phyloP scores from a whole-genome alignment of 37 sponge, comb jelly and placozoan species.

The Aplysina aerophoba region DNA sequence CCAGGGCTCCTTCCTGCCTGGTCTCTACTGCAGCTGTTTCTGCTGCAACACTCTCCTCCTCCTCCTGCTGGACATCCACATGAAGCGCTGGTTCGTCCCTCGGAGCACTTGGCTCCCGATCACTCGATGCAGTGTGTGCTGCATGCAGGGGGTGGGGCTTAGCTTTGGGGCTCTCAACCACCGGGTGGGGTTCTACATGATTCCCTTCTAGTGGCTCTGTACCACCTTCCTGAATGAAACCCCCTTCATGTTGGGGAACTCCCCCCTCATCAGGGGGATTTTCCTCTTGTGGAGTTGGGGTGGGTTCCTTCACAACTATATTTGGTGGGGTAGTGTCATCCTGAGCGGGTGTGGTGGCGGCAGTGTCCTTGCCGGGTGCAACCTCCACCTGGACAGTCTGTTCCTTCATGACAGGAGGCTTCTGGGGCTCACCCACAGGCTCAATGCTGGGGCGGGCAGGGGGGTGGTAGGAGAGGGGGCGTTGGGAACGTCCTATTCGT shows the following conservation, averaged over 20 bases:
- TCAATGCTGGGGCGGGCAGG: background rate
- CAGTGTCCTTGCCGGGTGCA: background rate
- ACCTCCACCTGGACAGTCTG: background rate
- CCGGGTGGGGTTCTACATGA: too few relatives aligned
- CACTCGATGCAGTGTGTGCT: too few relatives aligned
- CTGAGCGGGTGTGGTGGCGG: background rate
- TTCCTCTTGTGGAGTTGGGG: background rate
- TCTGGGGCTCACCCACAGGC: background rate
- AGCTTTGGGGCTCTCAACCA: too few relatives aligned
- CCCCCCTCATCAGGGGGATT: background rate
- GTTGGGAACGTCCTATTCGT: background rate
- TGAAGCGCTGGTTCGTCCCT: too few relatives aligned
- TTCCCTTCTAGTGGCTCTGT: too few relatives aligned
- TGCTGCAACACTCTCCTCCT: too few relatives aligned
- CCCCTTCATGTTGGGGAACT: too few relatives aligned
- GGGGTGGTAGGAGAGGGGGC: background rate
- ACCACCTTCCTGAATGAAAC: too few relatives aligned
- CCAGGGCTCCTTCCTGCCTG: background rate
- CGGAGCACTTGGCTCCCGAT: too few relatives aligned
- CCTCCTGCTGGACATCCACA: too few relatives aligned
- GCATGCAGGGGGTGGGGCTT: too few relatives aligned
- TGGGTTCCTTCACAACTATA: constrained; percentile 12
- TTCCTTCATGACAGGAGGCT: background rate
- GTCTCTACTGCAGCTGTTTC: background rate
- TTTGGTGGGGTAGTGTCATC: background rate